phyloP scores from a whole-genome alignment of 2,113 vertebrate species.

The Dicrurus megarhynchus region DNA sequence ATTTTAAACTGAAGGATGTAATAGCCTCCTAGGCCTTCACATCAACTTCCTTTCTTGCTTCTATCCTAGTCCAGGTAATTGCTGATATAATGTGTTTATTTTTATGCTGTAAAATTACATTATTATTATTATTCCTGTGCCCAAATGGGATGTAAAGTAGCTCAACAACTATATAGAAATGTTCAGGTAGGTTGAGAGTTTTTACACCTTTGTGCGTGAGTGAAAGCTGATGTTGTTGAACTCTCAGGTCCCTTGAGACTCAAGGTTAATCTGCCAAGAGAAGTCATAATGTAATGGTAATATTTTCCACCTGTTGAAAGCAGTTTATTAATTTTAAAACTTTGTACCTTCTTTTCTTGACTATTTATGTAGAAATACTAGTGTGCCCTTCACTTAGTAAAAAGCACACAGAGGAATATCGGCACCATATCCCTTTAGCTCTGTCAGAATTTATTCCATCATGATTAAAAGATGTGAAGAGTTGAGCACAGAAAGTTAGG shows the following conservation, averaged over 20 bases:
- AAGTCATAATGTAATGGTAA: background rate
- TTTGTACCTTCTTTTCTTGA: background rate
- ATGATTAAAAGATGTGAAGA: background rate
- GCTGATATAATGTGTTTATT: background rate
- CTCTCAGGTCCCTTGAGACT: background rate
- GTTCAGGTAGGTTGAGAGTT: background rate
- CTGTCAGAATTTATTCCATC: background rate
- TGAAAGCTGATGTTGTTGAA: background rate
- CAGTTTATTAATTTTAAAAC: background rate
- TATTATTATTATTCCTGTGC: background rate
- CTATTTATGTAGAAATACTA: background rate
- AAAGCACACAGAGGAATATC: background rate
- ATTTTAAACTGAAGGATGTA: background rate
- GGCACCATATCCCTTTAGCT: background rate
- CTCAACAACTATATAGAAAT: background rate
- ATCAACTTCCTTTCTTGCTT: background rate
- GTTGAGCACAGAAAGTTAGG: background rate
- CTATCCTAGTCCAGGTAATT: background rate
- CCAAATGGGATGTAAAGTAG: background rate
- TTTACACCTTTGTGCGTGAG: background rate
- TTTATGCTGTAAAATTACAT: background rate
- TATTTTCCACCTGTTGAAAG: background rate
- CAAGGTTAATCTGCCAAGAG: background rate
- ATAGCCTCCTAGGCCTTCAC: background rate
- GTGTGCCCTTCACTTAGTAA: background rate